Conservation (phyloP, 1,140 invertebrate genomes). For the Achatina immaculata region DNA sequence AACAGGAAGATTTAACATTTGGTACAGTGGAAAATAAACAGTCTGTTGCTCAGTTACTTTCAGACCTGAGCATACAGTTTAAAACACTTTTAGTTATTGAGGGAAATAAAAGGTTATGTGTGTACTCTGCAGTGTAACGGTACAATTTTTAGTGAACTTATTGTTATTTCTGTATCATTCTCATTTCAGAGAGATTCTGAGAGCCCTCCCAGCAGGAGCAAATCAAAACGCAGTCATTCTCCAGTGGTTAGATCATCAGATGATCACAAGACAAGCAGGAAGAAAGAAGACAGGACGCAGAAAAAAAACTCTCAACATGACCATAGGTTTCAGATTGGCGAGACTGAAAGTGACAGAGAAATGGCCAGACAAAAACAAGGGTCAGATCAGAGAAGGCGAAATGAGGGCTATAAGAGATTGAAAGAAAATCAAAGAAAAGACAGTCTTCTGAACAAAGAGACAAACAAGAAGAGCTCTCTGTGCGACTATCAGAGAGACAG, state of each 20-base stretch:
- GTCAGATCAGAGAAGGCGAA: not conserved
- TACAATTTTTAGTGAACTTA: too few species aligned
- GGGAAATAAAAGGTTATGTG: too few species aligned
- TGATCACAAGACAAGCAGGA: conserved; percentile 22
- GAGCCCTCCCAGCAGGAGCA: conserved; percentile 2
- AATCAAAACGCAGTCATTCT: conserved; percentile 11
- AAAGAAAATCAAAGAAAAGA: not conserved
- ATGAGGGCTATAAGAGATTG: not conserved
- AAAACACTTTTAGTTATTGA: too few species aligned
- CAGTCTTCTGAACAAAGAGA: not conserved
- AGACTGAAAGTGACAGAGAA: not conserved
- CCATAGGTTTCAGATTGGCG: too few species aligned
- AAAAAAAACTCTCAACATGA: too few species aligned
- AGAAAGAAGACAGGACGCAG: conserved; percentile 37
- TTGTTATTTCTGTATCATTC: too few species aligned
- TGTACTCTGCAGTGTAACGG: too few species aligned
- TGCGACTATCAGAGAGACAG: not conserved
- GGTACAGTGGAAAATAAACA: too few species aligned
- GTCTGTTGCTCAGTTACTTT: too few species aligned
- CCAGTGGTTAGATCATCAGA: conserved; percentile 18
- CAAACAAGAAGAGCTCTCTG: not conserved
- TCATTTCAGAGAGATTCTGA: not conserved
- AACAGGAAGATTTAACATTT: too few species aligned
- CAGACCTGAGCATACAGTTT: too few species aligned
- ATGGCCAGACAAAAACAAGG: conserved; percentile 12